Base-by-base conservation (phyloP, 2,113 vertebrate species). In the Protobothrops mucrosquamatus region DNA sequence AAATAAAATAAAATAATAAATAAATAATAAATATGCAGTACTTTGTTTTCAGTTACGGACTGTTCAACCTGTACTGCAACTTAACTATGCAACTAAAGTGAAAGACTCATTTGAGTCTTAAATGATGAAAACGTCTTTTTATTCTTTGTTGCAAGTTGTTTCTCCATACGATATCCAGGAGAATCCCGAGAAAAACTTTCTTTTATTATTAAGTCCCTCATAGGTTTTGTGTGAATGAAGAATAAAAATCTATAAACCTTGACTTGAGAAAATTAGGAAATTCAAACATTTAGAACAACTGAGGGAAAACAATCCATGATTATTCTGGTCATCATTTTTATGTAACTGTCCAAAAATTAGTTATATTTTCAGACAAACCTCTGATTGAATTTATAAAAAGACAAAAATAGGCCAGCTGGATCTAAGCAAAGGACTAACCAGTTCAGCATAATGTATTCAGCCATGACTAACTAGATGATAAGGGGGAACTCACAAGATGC, bases 21-120 rank as follows among this genome's bases (percentile, higher is more conserved):
- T n/a, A n/a, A n/a, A n/a, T n/a, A n/a, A 93, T 95, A 7, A 51
- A 94, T 74, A 94, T 90, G 89, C 1, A 92, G 91, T 90, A 94
- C 91, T 88, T 23, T 69, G 69, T 85, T 88, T 94, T 64, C 56
- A 74, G 4, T 91, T 81, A 14, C 1, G 6, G 88, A 90, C 51
- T 94, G 61, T 29, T 93, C 92, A 89, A 94, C 29, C 91, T 95
- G 94, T 93, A 86, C 6, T 0, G 57, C 15, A 51, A 39, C 7
- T 92, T 55, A 23, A 69, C 46, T 64, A 29, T 18, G 29, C 10
- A 46, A 57, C 24, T 51, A 46, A 91, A 46, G 86, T 56, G 2
- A 54, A 91, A 34, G 43, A 85, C 20, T 81, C 39, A 46, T 54
- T 85, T 91, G 18, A 54, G 6, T n/a, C 34, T 55, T 43, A 91